Percentiles rank a stretch among this genome's conserved stretches.
phyloP scores from a whole-genome alignment of 2,797 vertebrate genomes.

The Thaleichthys pacificus region DNA sequence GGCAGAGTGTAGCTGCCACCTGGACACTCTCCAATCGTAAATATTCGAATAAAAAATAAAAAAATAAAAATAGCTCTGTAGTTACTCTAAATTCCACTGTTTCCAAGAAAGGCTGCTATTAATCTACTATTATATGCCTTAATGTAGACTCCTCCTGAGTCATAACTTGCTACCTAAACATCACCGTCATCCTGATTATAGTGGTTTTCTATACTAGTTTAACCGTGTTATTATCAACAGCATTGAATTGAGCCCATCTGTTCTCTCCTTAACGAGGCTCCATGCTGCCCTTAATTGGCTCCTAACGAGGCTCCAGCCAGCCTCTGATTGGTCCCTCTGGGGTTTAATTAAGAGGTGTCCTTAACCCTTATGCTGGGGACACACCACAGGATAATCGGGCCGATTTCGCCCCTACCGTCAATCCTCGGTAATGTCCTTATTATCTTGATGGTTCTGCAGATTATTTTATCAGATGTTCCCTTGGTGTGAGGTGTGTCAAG shows the following conservation, averaged over 20 bases:
- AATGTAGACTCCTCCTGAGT: background rate
- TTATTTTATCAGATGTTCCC: too few relatives aligned
- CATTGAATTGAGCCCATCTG: conserved; percentile 9
- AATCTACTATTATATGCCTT: background rate
- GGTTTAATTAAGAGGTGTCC: conserved; percentile 51
- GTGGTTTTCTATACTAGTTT: background rate
- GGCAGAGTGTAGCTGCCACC: too few relatives aligned
- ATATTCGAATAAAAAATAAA: too few relatives aligned
- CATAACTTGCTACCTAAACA: conserved; percentile 24
- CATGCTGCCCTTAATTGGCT: conserved; percentile 1
- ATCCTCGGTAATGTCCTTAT: too few relatives aligned
- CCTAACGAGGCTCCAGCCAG: conserved; percentile 11
- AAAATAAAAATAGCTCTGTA: too few relatives aligned
- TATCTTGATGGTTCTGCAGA: too few relatives aligned
- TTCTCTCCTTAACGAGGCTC: conserved; percentile 11
- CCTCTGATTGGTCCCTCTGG: conserved; percentile 63
- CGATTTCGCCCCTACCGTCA: too few relatives aligned
- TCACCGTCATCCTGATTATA: conserved; percentile 28
- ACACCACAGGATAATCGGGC: too few relatives aligned
- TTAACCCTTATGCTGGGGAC: conserved; percentile 25
- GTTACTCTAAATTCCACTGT: background rate
- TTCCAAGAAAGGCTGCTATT: background rate
- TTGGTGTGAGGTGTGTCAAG: too few relatives aligned
- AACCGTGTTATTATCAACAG: conserved; percentile 13
- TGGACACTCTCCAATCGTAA: too few relatives aligned